Percentiles rank a stretch among this genome's conserved stretches.
Evolutionary conservation across 1,140 invertebrate species (phyloP).

Genomic region (Thaumatotibia leucotreta): DNA sequence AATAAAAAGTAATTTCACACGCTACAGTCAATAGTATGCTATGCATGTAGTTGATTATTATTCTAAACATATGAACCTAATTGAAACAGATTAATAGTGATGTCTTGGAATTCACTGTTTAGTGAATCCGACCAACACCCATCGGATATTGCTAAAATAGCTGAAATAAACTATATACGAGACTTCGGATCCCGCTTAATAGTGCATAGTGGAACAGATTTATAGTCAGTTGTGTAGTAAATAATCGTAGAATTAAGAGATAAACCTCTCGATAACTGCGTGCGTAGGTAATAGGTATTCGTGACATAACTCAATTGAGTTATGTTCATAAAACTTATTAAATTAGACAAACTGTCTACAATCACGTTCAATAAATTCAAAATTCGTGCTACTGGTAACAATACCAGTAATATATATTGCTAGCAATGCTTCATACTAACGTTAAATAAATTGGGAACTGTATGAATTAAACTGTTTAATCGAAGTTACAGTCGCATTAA

Average conservation of each 20-base stretch:
- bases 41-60: conserved; percentile 21
- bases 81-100: conserved; percentile 1
- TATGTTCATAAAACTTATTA: neutral
- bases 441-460: conserved; percentile 25
- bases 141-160: too few relatives aligned
- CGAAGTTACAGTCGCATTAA: conserved; percentile 48
- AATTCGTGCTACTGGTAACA: neutral
- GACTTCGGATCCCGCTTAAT: too few relatives aligned
- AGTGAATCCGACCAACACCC: too few relatives aligned
- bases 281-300: too few relatives aligned
- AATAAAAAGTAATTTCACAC: conserved; percentile 56
- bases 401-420: neutral
- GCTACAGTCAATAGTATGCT: conserved; percentile 23
- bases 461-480: conserved; percentile 37
- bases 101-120: neutral
- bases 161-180: too few relatives aligned
- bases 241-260: too few relatives aligned
- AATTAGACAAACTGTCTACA: neutral
- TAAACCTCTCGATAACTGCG: too few relatives aligned
- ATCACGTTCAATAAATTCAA: neutral
- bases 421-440: neutral
- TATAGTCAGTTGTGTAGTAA: too few relatives aligned
- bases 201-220: too few relatives aligned
- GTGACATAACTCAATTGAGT: neutral
- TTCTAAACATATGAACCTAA: conserved; percentile 29